Base-by-base conservation (phyloP, 2,113 vertebrate genomes). In the Paradisaea rubra region DNA sequence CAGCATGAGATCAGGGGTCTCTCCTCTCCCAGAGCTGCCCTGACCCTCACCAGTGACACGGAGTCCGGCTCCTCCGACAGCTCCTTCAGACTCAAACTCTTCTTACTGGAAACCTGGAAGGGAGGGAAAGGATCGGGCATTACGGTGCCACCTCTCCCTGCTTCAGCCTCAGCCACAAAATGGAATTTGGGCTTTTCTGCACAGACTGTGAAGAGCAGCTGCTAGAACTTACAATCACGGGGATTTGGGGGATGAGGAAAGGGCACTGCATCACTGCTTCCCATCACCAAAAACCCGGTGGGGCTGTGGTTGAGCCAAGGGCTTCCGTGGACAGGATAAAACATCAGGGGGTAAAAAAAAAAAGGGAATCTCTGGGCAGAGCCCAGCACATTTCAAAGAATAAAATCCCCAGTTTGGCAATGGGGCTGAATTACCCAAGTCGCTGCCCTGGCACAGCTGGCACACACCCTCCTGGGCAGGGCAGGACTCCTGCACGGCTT, bases 31-130 rank as follows among this genome's bases (percentile, higher is more conserved):
- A 59, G 61, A 68, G 74, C 70, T 15, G 66, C 81, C 82, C 82
- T 45, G 78, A 72, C n/a, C 88, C 98, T 98, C 93, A 99, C 99
- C 99, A 99, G 95, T 5, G 98, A 98, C 87, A 98, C 94, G 0
- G 98, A 91, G 1, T 96, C 97, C 0, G 98, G 98, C 84, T 99
- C 98, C 94, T 99, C 98, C 5, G 98, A 97, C 95, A 98, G 97
- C 94, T 98, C 98, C 96, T 99, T 99, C 91, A 99, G 88, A 86
- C 99, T 99, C 97, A 99, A 98, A 85, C 98, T 99, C 98, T 99
- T 99, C 97, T 98, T 99, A 94, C 98, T 98, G 6, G 97, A 98
- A 81, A 98, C 98, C 98, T 98, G 53, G 68, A 84, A 10, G 22
- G 60, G 12, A 33, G n/a, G 74, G 54, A 69, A 30, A 53, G n/a